Base-by-base conservation (phyloP, 2,888 invertebrate genomes). In the Cecidostiba fungosa region DNA sequence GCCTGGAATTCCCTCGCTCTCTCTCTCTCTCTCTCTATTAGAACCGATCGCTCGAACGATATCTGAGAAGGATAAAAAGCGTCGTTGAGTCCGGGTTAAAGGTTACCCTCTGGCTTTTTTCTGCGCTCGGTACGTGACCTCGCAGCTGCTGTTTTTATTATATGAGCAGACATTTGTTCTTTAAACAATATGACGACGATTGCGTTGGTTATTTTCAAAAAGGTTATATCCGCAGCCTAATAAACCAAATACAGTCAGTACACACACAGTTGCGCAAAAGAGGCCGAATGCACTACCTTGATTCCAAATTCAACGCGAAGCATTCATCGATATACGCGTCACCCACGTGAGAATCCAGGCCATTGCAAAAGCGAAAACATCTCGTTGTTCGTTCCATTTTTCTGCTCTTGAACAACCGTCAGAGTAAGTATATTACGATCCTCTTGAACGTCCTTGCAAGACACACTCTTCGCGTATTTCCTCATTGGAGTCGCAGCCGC, bases 321-420 rank as follows among this genome's bases (percentile, higher is more conserved):
- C 1, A 36, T 36, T n/a, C 23, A 36, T 59, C 59, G 36, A 62
- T n/a, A 23, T 36, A 23, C 29, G 50, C 50, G 39, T 39, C 43
- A 19, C 47, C 8, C 73, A 14, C 14, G 26, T 32, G 66, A n/a
- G 36, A 79, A 79, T 50, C 70, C 70, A 79, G 79, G 79, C 50
- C 79, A 74, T 14, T 66, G 39, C 66, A 26, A 82, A 66, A 76
- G 32, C 54, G 50, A 78, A 79, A 79, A 54, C 72, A 80, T 39
- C 43, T 16, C 39, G 29, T 32, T 29, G 16, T 47, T 59, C 19
- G 5, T 36, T 47, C 50, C 43, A n/a, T 62, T 26, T 16, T n/a
- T 29, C 4, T 6, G 1, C 10, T n/a, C 23, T 19, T 1, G n/a
- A 50, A 10, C n/a, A n/a, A 6, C 26, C 12, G 5, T 10, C 6